Evolutionary conservation across 2,888 invertebrate species (phyloP), one percentile per base, ranked within the genome.

Genomic region (Eupithecia insigniata): DNA sequence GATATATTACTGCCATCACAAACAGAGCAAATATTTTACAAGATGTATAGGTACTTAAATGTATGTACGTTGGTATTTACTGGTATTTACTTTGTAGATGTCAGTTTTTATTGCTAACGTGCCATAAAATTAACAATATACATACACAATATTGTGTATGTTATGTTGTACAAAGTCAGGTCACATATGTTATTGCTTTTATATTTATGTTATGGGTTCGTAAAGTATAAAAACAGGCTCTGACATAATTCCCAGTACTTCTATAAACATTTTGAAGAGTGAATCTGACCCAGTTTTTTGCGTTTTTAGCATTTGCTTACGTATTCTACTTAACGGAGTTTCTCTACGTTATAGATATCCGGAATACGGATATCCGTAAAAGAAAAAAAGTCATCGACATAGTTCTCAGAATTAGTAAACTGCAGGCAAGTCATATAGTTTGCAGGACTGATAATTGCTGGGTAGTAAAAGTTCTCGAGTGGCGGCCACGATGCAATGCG

Each of bases 111-210:
- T 72, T n/a, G 75, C 79, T 74, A 78, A 67, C 78, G 78, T 82
- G 80, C 81, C 79, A 77, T 80, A 74, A 76, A 79, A 81, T 78
- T 77, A 75, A 68, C 76, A 74, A 14, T 55, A 26, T n/a, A 43
- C 43, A 43, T 43, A 43, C 18, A 51, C 51, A 51, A 55, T 58
- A 28, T 30, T 30, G 30, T 18, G 30, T 60, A 60, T 8, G 18
- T 60, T 55, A 34, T 58, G 43, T 16, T 22, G 26, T 71, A 39
- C n/a, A n/a, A 32, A 70, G 66, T 60, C 26, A 34, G 39, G 64
- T 39, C 70, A 70, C 66, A 70, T 22, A 58, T 36, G 26, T 65
- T 39, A 43, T 10, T 68, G 60, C 43, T 62, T 60, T 66, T 72
- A 39, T 69, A 62, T 73, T 69, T 70, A 69, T 1, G 62, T 72